Conservation (phyloP, 2,888 invertebrate genomes). For the Drosophila pseudotakahashii region DNA sequence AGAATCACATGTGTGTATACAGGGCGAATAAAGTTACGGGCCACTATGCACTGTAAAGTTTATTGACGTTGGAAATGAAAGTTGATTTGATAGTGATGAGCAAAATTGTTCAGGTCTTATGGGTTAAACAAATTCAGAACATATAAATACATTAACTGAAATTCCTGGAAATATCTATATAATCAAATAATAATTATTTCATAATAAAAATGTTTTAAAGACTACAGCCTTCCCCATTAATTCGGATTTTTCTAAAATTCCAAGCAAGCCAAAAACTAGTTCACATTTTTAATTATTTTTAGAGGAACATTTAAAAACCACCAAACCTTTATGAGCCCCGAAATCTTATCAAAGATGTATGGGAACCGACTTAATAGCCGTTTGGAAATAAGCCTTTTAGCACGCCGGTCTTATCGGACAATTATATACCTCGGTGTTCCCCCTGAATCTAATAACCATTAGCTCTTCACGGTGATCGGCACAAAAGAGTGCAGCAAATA, state of each 20-base stretch:
- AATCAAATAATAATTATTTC: too few relatives aligned
- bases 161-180: too few relatives aligned
- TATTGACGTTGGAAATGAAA: slow-evolving; percentile 15
- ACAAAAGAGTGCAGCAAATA: slow-evolving; percentile 10
- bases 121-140: too few relatives aligned
- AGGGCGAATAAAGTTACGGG: slow-evolving; percentile 7
- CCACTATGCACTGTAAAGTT: slow-evolving; percentile 34
- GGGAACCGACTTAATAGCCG: slow-evolving; percentile 25
- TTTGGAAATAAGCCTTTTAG: slow-evolving; percentile 15
- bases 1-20: slow-evolving; percentile 20
- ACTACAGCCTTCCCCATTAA: too few relatives aligned
- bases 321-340: slow-evolving; percentile 17
- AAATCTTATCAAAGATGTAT: slow-evolving; percentile 26
- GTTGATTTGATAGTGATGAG: neutral
- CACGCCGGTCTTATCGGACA: neutral
- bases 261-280: neutral
- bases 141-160: too few relatives aligned
- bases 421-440: slow-evolving; percentile 18
- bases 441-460: slow-evolving; percentile 12
- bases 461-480: slow-evolving; percentile 38
- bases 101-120: neutral
- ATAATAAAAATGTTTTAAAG: too few relatives aligned
- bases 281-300: neutral
- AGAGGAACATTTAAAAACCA: slow-evolving; percentile 11
- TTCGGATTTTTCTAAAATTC: neutral